Evolutionary conservation across 2,888 invertebrate genomes (phyloP).

Genomic region (Acanthococcus lagerstroemiae): DNA sequence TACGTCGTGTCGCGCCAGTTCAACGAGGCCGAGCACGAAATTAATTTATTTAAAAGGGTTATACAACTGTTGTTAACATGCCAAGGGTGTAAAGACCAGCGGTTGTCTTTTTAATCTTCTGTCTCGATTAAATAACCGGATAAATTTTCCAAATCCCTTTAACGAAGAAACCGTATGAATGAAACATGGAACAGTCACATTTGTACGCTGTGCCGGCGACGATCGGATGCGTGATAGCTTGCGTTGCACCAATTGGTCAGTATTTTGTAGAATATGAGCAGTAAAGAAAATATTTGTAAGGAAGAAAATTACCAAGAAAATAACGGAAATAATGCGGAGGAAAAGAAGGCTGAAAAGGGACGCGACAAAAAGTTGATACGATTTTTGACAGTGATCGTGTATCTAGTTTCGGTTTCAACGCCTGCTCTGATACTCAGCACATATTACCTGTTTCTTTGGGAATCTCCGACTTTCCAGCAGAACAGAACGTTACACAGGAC

Average conservation of each 20-base stretch:
- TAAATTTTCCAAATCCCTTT: constrained; percentile 21
- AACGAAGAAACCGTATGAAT: constrained; percentile 12
- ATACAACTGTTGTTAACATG: background rate
- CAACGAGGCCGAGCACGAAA: constrained; percentile 7
- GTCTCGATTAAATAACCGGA: constrained; percentile 24
- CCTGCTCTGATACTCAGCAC: constrained; percentile 87
- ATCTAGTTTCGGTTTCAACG: constrained; percentile 85
- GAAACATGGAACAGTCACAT: background rate
- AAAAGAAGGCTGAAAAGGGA: background rate
- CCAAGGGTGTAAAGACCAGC: background rate
- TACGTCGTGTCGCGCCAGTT: background rate
- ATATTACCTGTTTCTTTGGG: constrained; percentile 91
- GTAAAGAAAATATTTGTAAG: constrained; percentile 21
- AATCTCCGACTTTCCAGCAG: constrained; percentile 49
- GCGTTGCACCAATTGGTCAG: too few species aligned
- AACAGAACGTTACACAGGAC: background rate
- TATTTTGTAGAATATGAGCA: constrained; percentile 9
- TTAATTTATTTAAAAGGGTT: constrained; percentile 30
- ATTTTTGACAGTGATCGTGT: constrained; percentile 84
- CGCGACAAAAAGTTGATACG: constrained; percentile 70
- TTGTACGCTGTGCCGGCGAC: background rate
- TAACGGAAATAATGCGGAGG: background rate
- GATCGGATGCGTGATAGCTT: background rate
- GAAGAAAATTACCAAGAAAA: too few species aligned
- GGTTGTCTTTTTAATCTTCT: background rate